Evolutionary conservation across 2,888 invertebrate genomes (phyloP).

Genomic region (Nysson spinosus): DNA sequence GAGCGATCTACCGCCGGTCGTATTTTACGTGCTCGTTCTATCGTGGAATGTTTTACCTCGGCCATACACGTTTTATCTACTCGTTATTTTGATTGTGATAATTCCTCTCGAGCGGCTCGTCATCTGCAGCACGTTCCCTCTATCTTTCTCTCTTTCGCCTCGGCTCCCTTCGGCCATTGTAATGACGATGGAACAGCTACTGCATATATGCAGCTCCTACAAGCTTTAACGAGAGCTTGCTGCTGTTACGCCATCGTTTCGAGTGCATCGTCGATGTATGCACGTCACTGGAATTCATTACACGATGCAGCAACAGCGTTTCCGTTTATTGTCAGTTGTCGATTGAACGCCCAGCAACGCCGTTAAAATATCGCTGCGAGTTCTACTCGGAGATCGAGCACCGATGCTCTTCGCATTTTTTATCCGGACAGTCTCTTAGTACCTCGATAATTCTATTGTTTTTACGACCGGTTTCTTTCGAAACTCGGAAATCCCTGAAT

Average conservation of each 20-base stretch:
- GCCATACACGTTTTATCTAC: background rate
- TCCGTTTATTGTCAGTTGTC: constrained; percentile 33
- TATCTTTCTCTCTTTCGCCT: background rate
- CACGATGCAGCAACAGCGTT: constrained; percentile 20
- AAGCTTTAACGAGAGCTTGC: constrained; percentile 25
- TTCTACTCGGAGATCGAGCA: background rate
- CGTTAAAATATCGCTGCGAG: background rate
- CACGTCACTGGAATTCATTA: constrained; percentile 34
- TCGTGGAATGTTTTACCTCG: background rate
- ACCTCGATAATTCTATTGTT: too few species aligned
- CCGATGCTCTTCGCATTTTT: too few species aligned
- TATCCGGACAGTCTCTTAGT: too few species aligned
- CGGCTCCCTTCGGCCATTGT: background rate
- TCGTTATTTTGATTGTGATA: background rate
- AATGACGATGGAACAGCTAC: constrained; percentile 3
- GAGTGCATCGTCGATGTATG: constrained; percentile 15
- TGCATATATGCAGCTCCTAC: constrained; percentile 6
- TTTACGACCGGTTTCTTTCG: too few species aligned
- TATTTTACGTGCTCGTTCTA: background rate
- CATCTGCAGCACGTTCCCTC: background rate
- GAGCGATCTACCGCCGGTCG: too few species aligned
- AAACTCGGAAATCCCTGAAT: too few species aligned
- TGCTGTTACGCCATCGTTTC: constrained; percentile 12
- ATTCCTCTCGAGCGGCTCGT: background rate
- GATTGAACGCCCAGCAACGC: constrained; percentile 5